phyloP scores from a whole-genome alignment of 2,888 invertebrate species.

The Leptopilina drosophilae region DNA sequence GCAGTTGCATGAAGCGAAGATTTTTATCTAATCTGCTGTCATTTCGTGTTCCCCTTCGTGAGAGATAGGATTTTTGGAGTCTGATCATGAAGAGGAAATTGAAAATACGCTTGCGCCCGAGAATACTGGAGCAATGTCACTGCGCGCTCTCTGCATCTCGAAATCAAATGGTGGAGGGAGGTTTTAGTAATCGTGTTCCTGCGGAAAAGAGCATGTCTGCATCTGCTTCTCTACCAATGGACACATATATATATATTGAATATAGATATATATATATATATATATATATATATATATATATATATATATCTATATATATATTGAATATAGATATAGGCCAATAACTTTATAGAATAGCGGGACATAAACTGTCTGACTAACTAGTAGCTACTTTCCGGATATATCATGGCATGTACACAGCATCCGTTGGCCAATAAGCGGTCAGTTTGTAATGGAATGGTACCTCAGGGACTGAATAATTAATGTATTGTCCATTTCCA shows the following conservation, averaged over 20 bases:
- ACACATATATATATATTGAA: neutral
- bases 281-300: too few species aligned
- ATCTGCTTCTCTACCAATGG: constrained; percentile 6
- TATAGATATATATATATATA: too few species aligned
- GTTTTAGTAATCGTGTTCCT: constrained; percentile 40
- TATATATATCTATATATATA: too few species aligned
- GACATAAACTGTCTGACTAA: neutral
- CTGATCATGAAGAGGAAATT: constrained; percentile 1
- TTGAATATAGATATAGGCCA: too few species aligned
- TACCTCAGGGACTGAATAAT: constrained; percentile 47
- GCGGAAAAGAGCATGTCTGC: constrained; percentile 36
- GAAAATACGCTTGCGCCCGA: constrained; percentile 46
- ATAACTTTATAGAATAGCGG: neutral
- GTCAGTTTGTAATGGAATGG: constrained; percentile 31
- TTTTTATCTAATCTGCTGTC: constrained; percentile 5
- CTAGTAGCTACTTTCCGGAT: constrained; percentile 21
- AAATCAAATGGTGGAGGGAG: constrained; percentile 34
- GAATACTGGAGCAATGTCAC: constrained; percentile 57
- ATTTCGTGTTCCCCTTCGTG: neutral
- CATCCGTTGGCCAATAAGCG: constrained; percentile 40
- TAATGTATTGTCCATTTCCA: constrained; percentile 40
- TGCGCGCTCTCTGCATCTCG: constrained; percentile 62
- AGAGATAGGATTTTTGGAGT: neutral
- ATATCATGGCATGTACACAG: neutral
- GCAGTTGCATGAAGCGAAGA: neutral